phyloP scores from a whole-genome alignment of 1,140 invertebrate genomes.

The Sycophila sp. region DNA sequence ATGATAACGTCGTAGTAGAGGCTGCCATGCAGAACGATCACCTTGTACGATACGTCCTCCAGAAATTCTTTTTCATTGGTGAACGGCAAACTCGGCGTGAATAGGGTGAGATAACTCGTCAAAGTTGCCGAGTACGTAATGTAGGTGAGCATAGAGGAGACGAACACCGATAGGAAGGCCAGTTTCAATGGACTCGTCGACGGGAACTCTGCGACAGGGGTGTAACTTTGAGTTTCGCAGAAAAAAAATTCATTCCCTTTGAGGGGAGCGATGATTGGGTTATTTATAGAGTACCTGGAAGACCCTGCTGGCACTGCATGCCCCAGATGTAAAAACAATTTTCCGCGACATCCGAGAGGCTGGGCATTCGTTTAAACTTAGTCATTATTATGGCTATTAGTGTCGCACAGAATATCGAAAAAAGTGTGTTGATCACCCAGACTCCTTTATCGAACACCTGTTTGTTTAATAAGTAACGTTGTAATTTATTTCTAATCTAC shows the following conservation, averaged over 20 bases:
- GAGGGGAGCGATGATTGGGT: not conserved
- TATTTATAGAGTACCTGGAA: conserved; percentile 4
- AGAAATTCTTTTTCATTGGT: conserved; percentile 16
- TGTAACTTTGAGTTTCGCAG: too few relatives aligned
- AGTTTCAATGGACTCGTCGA: conserved; percentile 7
- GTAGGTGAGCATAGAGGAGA: conserved; percentile 6
- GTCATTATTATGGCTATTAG: conserved; percentile 17
- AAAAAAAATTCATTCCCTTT: not conserved
- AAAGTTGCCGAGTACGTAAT: conserved; percentile 23
- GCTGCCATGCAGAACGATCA: conserved; percentile 1
- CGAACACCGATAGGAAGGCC: conserved; percentile 13
- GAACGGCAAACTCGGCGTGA: conserved; percentile 11
- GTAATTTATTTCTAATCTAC: too few relatives aligned
- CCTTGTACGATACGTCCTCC: conserved; percentile 5
- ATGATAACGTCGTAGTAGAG: conserved; percentile 18
- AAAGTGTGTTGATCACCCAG: not conserved
- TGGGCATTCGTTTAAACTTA: not conserved
- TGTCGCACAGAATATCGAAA: not conserved
- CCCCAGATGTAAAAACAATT: conserved; percentile 29
- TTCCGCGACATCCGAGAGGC: not conserved
- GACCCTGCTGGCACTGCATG: conserved; percentile 28
- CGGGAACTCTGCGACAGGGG: conserved; percentile 17
- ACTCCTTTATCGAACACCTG: conserved; percentile 20
- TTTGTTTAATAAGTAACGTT: too few relatives aligned
- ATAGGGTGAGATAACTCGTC: conserved; percentile 17